Evolutionary conservation across 2,888 invertebrate genomes (phyloP), one percentile per base, ranked within the genome.

Genomic region (Leptinotarsa peninsularis): DNA sequence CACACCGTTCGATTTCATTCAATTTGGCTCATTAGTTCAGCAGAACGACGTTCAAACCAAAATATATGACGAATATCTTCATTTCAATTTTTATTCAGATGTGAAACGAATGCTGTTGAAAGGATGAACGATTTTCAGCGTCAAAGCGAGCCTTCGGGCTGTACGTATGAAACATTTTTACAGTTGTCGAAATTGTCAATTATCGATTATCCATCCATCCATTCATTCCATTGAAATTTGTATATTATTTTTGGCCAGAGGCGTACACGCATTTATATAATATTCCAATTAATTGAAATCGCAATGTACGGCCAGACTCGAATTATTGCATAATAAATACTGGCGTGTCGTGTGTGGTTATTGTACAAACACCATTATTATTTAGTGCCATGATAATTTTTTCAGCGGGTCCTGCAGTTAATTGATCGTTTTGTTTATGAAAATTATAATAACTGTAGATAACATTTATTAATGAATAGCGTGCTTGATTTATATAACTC

Each of bases 371-470:
- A 72, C 58, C 73, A 76, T 76, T 73, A 69, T 72, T 76, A 52
- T 68, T 68, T 73, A 70, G 69, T 54, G 52, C 52, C 56, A 72
- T 18, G 23, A 68, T 72, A 66, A 74, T 74, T 75, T 43, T 75
- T 75, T 78, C 75, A 78, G 60, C 77, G 50, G 67, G 54, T 74
- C 23, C 66, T 66, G n/a, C 23, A 68, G 73, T 72, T 70, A 78
- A 76, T 74, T 71, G 71, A 73, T 76, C 52, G 72, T 72, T 76
- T n/a, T 75, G 73, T 73, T 73, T 73, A 73, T 75, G 75, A 76
- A 75, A 78, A 78, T 74, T 74, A 78, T 75, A 74, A 75, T 76
- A 72, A 74, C n/a, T 63, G 43, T 60, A 68, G 78, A 78, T 73
- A 72, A 75, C 67, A 66, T 75, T 66, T 50, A 73, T 73, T 66